A percentile compares a stretch with the other conserved stretches of the same genome.
Conservation (phyloP, 1,140 invertebrate genomes). For the Ooceraea biroi region DNA sequence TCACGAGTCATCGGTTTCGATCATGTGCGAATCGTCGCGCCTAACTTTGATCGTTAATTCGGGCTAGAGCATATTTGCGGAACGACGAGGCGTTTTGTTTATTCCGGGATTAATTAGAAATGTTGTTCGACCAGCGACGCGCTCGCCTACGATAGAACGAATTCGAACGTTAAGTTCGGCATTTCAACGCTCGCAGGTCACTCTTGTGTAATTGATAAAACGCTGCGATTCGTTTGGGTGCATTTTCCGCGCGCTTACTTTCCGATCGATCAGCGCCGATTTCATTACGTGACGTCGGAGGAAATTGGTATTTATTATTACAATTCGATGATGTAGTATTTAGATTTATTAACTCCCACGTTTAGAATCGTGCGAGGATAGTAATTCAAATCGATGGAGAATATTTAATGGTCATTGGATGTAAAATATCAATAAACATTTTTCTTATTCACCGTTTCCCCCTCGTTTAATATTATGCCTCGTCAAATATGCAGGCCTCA, state of each 20-base stretch:
- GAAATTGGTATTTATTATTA: background rate
- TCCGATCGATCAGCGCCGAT: background rate
- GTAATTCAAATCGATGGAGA: background rate
- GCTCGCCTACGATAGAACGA: conserved; percentile 34
- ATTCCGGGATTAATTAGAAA: conserved; percentile 72
- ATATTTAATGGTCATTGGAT: background rate
- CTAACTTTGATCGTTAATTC: conserved; percentile 58
- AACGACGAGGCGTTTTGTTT: conserved; percentile 66
- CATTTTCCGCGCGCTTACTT: background rate
- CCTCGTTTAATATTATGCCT: background rate
- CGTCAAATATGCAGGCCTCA: background rate
- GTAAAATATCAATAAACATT: background rate
- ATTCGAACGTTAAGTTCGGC: conserved; percentile 31
- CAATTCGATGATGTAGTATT: background rate
- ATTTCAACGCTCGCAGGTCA: background rate
- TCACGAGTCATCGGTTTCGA: conserved; percentile 15
- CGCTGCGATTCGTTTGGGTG: background rate
- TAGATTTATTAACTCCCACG: conserved; percentile 8
- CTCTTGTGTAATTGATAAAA: conserved; percentile 38
- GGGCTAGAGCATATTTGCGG: conserved; percentile 57
- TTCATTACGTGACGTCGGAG: background rate
- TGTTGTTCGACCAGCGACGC: conserved; percentile 43
- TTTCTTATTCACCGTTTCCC: background rate
- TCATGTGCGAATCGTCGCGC: conserved; percentile 20
- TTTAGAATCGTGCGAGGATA: background rate